These are phyloP conservation scores for Philaenus spumarius DNA, from an alignment of 1,140 invertebrate species.

Conservation along the genomic window DNA sequence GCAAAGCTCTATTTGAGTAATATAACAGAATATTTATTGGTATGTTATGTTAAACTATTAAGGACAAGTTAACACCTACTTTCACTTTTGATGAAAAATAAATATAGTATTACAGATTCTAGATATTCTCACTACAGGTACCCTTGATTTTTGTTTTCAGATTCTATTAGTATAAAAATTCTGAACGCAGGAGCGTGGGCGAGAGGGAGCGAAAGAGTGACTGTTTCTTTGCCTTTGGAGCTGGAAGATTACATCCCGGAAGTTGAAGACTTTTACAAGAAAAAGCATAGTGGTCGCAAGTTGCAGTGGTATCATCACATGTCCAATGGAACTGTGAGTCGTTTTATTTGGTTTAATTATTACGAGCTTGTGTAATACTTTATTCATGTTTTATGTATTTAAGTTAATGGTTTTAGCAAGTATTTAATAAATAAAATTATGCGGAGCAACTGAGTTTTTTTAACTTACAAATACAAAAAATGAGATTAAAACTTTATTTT, in stretches of 20 bases:
- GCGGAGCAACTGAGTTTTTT: background rate
- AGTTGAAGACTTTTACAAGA: constrained; percentile 91
- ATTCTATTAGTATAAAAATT: constrained; percentile 86
- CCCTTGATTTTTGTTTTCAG: constrained; percentile 38
- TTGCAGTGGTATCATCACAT: constrained; percentile 99
- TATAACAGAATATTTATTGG: too few species aligned
- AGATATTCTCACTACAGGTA: too few species aligned
- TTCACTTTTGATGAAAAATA: too few species aligned
- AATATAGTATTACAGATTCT: too few species aligned
- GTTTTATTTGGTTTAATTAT: constrained; percentile 8
- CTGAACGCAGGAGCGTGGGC: constrained; percentile 98
- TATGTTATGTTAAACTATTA: too few species aligned
- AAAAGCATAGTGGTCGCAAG: constrained; percentile 96
- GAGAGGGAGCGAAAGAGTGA: constrained; percentile 85
- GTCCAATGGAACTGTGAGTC: constrained; percentile 87
- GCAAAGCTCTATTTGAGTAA: too few species aligned
- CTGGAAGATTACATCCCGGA: constrained; percentile 98
- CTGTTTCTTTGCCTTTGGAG: constrained; percentile 93
- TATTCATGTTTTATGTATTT: background rate
- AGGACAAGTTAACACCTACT: too few species aligned
- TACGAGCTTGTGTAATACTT: background rate
- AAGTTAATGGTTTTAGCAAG: background rate
- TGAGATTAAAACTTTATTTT: constrained; percentile 1
- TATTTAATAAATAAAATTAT: constrained; percentile 15
- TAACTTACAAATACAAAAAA: too few species aligned